phyloP scores from a whole-genome alignment of 1,140 invertebrate genomes.

The Dryas iulia region DNA sequence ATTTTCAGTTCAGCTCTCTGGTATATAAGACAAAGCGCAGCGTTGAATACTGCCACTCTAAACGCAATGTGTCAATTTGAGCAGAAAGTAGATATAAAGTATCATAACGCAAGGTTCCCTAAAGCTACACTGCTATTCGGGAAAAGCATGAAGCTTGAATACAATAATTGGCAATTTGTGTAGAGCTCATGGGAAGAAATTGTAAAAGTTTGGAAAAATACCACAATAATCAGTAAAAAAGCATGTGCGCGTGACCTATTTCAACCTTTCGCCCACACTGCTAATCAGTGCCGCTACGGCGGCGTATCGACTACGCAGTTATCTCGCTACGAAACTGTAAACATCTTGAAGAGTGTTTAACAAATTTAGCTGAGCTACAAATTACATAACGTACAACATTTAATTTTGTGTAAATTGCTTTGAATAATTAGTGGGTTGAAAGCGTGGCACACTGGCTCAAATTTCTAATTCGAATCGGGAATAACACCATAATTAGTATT shows the following conservation, averaged over 20 bases:
- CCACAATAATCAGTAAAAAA: not conserved
- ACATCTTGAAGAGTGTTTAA: constrained; percentile 9
- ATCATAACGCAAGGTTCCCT: no score
- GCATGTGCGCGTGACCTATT: constrained; percentile 11
- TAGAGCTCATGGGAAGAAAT: not conserved
- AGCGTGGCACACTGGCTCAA: not conserved
- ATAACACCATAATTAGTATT: not conserved
- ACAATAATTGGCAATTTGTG: not conserved
- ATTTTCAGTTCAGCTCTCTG: no score
- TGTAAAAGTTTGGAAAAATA: not conserved
- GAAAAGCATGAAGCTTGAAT: no score
- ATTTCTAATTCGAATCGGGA: not conserved
- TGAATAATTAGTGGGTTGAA: not conserved
- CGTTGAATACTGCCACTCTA: no score
- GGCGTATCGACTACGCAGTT: constrained; percentile 24
- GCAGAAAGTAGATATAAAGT: no score
- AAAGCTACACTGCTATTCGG: no score
- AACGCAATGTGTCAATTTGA: no score
- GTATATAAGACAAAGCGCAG: no score
- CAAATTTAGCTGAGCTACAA: not conserved
- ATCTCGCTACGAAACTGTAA: constrained; percentile 16
- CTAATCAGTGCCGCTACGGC: not conserved
- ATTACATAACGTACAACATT: not conserved
- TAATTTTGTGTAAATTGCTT: constrained; percentile 11
- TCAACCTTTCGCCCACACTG: constrained; percentile 21